A percentile compares a stretch with the other conserved stretches of the same genome.
These are phyloP conservation scores for Bruchidius siliquastri DNA, from an alignment of 2,888 invertebrate species.

Conservation along the genomic window DNA sequence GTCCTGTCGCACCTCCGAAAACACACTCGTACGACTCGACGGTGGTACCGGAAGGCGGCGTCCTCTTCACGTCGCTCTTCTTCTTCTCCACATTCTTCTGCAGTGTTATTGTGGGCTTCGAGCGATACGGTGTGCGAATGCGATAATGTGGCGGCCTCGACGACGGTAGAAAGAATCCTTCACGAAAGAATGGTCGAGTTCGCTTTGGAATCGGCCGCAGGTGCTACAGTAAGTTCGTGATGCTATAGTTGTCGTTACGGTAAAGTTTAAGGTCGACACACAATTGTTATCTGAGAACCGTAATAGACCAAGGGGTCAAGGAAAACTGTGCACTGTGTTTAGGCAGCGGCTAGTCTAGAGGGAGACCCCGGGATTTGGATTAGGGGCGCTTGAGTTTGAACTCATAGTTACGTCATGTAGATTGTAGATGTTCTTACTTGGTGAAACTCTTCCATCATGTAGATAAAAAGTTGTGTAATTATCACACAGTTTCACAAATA, in stretches of 20 bases:
- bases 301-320: not conserved
- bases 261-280: not conserved
- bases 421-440: too few species aligned
- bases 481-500: too few species aligned
- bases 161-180: not conserved
- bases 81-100: not conserved
- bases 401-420: too few species aligned
- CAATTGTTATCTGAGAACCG: not conserved
- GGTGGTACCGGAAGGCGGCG: slow-evolving; percentile 1
- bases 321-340: not conserved
- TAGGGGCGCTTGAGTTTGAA: too few species aligned
- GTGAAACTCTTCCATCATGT: too few species aligned
- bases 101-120: slow-evolving; percentile 3
- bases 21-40: not conserved
- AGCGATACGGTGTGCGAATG: not conserved
- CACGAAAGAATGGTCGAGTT: slow-evolving; percentile 16
- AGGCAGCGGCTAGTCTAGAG: too few species aligned
- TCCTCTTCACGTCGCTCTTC: not conserved
- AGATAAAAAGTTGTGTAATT: too few species aligned
- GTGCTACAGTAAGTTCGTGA: slow-evolving; percentile 11
- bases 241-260: not conserved
- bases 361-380: too few species aligned
- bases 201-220: slow-evolving; percentile 12
- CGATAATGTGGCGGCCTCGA: not conserved
- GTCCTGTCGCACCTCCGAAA: not conserved